Conservation (phyloP, 2,888 invertebrate species). For the Pandemis cinnamomeana region DNA sequence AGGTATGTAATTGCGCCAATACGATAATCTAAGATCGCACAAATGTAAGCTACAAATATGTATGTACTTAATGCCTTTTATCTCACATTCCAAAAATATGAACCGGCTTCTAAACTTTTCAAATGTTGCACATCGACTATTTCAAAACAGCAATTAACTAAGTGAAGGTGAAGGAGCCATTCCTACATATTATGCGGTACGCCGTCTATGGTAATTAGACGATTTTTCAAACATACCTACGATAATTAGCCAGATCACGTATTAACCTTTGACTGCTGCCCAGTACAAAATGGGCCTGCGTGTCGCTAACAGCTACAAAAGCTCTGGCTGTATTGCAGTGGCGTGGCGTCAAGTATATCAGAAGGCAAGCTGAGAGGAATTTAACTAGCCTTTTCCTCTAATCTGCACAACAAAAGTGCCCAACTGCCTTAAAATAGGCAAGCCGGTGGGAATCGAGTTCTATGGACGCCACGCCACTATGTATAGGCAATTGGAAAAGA, state of each 20-base stretch:
- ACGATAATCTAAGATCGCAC: background rate
- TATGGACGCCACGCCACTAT: too few species aligned
- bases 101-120: conserved; percentile 16
- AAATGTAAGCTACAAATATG: background rate
- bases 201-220: conserved; percentile 45
- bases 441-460: too few species aligned
- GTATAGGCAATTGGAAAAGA: background rate
- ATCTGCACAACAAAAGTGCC: too few species aligned
- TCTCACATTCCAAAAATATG: conserved; percentile 12
- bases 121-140: conserved; percentile 36
- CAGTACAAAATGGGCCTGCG: background rate
- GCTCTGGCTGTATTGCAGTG: too few species aligned
- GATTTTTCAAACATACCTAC: conserved; percentile 50
- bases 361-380: too few species aligned
- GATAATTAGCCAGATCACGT: conserved; percentile 65
- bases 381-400: too few species aligned
- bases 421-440: too few species aligned
- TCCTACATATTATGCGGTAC: conserved; percentile 19
- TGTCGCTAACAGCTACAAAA: background rate
- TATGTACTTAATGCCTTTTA: background rate
- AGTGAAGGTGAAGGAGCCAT: conserved; percentile 41
- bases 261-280: conserved; percentile 61
- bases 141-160: conserved; percentile 40
- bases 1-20: background rate
- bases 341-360: too few species aligned